Conservation (phyloP, 2,888 invertebrate genomes). For the Biston betularia region DNA sequence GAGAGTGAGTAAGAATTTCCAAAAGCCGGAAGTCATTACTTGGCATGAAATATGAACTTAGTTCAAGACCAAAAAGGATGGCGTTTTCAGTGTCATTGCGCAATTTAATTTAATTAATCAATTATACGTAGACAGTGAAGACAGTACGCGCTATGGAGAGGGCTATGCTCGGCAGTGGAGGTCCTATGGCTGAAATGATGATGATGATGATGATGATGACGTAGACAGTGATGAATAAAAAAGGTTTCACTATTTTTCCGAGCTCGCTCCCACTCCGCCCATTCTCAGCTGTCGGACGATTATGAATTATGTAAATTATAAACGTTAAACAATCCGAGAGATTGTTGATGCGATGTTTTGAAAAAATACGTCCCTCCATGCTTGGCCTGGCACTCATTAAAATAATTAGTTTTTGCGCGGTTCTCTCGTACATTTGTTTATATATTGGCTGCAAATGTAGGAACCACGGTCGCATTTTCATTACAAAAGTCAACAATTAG, state of each 20-base stretch:
- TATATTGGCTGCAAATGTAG: neutral
- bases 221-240: neutral
- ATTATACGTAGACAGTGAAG: too few species aligned
- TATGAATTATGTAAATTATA: constrained; percentile 84
- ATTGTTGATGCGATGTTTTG: constrained; percentile 71
- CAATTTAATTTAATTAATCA: too few species aligned
- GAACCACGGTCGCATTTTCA: neutral
- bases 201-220: too few species aligned
- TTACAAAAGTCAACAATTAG: neutral
- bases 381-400: constrained; percentile 73
- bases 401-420: constrained; percentile 73
- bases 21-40: too few species aligned
- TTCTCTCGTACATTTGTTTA: constrained; percentile 54
- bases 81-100: too few species aligned
- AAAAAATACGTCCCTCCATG: constrained; percentile 74
- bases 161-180: too few species aligned
- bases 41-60: too few species aligned
- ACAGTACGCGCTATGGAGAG: too few species aligned
- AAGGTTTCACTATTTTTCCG: neutral
- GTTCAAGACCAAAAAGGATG: too few species aligned
- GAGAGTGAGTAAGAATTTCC: too few species aligned
- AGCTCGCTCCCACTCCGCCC: constrained; percentile 24
- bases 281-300: constrained; percentile 59
- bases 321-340: constrained; percentile 79
- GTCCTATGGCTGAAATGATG: too few species aligned